phyloP scores from a whole-genome alignment of 2,797 vertebrate genomes.

The Macropus fuliginosus region DNA sequence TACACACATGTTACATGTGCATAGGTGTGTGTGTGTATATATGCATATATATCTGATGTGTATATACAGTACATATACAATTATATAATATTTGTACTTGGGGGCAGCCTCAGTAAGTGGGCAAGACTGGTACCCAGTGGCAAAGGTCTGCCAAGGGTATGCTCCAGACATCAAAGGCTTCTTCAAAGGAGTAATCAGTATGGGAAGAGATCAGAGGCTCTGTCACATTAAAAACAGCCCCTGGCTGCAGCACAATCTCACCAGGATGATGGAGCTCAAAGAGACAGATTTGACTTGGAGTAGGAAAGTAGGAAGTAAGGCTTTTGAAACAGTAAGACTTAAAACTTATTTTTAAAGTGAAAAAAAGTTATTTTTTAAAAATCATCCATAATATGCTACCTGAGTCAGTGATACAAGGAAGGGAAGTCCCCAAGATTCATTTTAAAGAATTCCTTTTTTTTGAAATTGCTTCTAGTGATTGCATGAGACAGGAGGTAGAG shows the following conservation, averaged over 20 bases:
- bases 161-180: constrained; percentile 46
- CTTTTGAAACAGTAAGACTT: constrained; percentile 18
- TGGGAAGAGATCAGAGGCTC: not conserved
- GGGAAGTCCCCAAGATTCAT: constrained; percentile 31
- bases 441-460: constrained; percentile 51
- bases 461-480: not conserved
- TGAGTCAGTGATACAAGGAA: constrained; percentile 52
- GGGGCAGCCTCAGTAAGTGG: constrained; percentile 46
- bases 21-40: not conserved
- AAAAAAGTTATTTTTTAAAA: not conserved
- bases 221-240: constrained; percentile 47
- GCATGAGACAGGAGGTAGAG: accelerated
- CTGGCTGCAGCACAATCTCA: not conserved
- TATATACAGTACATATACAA: not conserved
- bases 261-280: not conserved
- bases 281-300: not conserved
- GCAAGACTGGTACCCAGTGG: constrained; percentile 34
- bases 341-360: constrained; percentile 33
- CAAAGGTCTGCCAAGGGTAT: constrained; percentile 40
- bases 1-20: too few species aligned
- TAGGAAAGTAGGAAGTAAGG: not conserved
- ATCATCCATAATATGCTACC: constrained; percentile 1
- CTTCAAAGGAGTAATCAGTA: constrained; percentile 43
- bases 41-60: not conserved
- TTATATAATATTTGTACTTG: constrained; percentile 61